These are phyloP conservation scores for Oriolus oriolus DNA, from an alignment of 2,113 vertebrate genomes.

Conservation along the genomic window DNA sequence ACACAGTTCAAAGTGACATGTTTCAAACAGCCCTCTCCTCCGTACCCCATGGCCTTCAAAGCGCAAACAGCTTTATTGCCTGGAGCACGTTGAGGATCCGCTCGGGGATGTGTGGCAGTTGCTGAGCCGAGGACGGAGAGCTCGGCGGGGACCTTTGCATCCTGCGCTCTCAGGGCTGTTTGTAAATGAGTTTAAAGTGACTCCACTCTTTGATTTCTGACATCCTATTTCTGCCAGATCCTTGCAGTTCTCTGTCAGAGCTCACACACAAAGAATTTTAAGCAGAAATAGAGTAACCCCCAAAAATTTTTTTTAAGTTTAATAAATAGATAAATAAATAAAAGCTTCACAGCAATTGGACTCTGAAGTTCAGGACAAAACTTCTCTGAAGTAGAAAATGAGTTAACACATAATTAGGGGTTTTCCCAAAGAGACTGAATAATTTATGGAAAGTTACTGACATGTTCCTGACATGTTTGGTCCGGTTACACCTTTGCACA, in stretches of 20 bases:
- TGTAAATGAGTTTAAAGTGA: not conserved
- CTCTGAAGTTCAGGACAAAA: slow-evolving; percentile 13
- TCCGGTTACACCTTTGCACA: slow-evolving; percentile 46
- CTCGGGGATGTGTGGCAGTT: not conserved
- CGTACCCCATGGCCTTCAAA: slow-evolving; percentile 71
- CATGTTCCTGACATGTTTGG: slow-evolving; percentile 64
- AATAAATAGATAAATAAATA: not conserved
- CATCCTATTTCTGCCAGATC: not conserved
- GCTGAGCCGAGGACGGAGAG: not conserved
- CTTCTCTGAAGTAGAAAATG: slow-evolving; percentile 51
- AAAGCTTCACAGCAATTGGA: slow-evolving; percentile 5
- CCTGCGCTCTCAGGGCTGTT: not conserved
- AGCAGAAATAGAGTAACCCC: not conserved
- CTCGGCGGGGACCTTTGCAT: not conserved
- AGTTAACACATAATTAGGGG: slow-evolving; percentile 62
- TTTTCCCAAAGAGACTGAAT: slow-evolving; percentile 62
- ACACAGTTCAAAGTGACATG: slow-evolving; percentile 78
- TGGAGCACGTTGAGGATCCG: not conserved
- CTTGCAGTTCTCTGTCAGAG: not conserved
- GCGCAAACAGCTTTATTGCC: slow-evolving; percentile 58
- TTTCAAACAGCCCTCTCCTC: slow-evolving; percentile 60
- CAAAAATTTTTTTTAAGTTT: no score
- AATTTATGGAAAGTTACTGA: slow-evolving; percentile 66
- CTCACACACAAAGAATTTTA: not conserved
- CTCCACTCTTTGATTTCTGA: not conserved